Conservation (phyloP, 2,797 vertebrate genomes). For the Dendrocincla tyrannina region DNA sequence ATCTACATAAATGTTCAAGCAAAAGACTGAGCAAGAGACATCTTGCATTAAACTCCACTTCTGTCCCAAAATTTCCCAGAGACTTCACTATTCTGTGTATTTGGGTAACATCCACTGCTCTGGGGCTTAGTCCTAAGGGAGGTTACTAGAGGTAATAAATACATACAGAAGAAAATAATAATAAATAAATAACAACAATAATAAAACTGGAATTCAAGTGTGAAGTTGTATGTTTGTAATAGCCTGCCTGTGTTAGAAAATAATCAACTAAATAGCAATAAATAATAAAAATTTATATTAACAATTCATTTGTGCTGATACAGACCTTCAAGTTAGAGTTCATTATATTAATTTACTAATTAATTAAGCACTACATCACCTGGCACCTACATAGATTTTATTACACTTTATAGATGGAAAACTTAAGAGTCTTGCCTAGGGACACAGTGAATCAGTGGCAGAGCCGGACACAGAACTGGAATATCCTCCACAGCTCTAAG, state of each 20-base stretch:
- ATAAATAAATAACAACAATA: slow-evolving; percentile 40
- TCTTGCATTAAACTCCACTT: neutral
- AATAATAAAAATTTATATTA: slow-evolving; percentile 70
- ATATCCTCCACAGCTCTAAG: neutral
- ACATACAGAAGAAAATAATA: slow-evolving; percentile 38
- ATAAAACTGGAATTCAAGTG: slow-evolving; percentile 60
- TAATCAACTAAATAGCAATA: slow-evolving; percentile 69
- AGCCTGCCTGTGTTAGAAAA: slow-evolving; percentile 50
- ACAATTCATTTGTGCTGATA: slow-evolving; percentile 66
- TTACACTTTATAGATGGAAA: slow-evolving; percentile 68
- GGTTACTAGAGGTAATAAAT: neutral
- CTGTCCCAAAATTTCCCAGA: neutral
- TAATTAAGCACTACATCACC: slow-evolving; percentile 65
- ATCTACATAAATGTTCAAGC: neutral
- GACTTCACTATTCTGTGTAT: neutral
- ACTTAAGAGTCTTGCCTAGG: slow-evolving; percentile 64
- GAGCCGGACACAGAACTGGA: slow-evolving; percentile 50
- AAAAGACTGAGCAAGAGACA: neutral
- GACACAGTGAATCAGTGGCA: slow-evolving; percentile 61
- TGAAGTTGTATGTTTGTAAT: slow-evolving; percentile 64
- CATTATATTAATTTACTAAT: slow-evolving; percentile 70
- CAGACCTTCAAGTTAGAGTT: slow-evolving; percentile 66
- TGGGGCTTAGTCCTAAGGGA: neutral
- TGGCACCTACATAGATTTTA: slow-evolving; percentile 60
- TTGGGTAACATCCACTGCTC: neutral